These are phyloP conservation scores for Conus canariensis DNA, from an alignment of 2,888 invertebrate genomes.

Conservation along the genomic window DNA sequence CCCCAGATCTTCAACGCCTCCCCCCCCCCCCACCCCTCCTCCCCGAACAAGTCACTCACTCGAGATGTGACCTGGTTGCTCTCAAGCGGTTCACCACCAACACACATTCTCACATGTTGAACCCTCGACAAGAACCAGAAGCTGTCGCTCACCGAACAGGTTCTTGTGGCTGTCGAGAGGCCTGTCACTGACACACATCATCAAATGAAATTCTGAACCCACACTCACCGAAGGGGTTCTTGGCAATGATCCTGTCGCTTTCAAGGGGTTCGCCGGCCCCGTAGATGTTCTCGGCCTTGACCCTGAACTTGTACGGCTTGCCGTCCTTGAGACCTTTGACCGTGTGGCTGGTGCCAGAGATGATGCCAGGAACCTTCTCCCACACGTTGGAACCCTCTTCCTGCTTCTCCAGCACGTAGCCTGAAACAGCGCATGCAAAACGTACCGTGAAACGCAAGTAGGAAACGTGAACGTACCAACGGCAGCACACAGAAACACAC, in stretches of 20 bases:
- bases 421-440: constrained; percentile 76
- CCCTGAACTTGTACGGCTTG: constrained; percentile 96
- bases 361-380: constrained; percentile 94
- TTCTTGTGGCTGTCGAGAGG: too few relatives aligned
- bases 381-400: constrained; percentile 95
- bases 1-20: constrained; percentile 66
- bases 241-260: constrained; percentile 93
- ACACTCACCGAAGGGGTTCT: constrained; percentile 93
- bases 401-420: constrained; percentile 96
- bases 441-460: background rate
- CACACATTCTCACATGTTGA: too few relatives aligned
- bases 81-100: too few relatives aligned
- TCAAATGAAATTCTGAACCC: too few relatives aligned
- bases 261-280: constrained; percentile 94
- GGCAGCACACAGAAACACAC: too few relatives aligned
- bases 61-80: too few relatives aligned
- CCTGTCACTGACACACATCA: too few relatives aligned
- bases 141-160: too few relatives aligned
- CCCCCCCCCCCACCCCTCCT: background rate
- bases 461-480: background rate
- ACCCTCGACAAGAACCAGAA: too few relatives aligned
- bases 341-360: constrained; percentile 91
- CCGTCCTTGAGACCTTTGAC: constrained; percentile 96
- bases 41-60: background rate
- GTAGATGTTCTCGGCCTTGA: constrained; percentile 97